These are phyloP conservation scores for Atta colombica DNA, from an alignment of 1,140 invertebrate species.

Conservation along the genomic window DNA sequence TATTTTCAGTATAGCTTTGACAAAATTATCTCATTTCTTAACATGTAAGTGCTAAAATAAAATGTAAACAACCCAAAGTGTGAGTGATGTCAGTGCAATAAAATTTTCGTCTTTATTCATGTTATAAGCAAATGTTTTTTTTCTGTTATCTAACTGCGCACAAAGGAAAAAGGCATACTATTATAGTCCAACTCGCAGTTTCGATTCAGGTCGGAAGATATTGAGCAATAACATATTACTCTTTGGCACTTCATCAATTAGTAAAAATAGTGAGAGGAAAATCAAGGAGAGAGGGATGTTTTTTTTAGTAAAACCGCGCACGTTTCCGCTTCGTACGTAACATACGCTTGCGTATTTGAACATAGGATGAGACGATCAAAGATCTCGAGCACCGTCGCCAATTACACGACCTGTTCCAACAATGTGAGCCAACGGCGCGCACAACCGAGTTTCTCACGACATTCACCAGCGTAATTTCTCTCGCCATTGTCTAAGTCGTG, in stretches of 20 bases:
- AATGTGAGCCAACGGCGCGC: constrained; percentile 60
- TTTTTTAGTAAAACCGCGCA: not conserved
- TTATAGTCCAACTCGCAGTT: not conserved
- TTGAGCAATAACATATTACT: not conserved
- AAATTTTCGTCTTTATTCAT: not conserved
- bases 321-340: constrained; percentile 11
- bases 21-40: constrained; percentile 28
- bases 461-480: constrained; percentile 73
- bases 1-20: not conserved
- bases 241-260: not conserved
- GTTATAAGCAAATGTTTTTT: not conserved
- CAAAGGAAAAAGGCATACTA: not conserved
- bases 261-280: too few relatives aligned
- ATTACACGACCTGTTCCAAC: constrained; percentile 63
- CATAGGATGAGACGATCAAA: constrained; percentile 15
- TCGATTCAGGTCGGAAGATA: not conserved
- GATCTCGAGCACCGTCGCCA: constrained; percentile 55
- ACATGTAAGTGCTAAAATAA: not conserved
- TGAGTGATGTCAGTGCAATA: not conserved
- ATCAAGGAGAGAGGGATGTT: not conserved
- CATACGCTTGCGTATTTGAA: constrained; percentile 12
- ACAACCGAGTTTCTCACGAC: constrained; percentile 70
- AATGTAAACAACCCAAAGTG: not conserved
- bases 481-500: constrained; percentile 70
- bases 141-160: not conserved